Evolutionary conservation across 2,888 invertebrate genomes (phyloP).

Genomic region (Ochropleura leucogaster): DNA sequence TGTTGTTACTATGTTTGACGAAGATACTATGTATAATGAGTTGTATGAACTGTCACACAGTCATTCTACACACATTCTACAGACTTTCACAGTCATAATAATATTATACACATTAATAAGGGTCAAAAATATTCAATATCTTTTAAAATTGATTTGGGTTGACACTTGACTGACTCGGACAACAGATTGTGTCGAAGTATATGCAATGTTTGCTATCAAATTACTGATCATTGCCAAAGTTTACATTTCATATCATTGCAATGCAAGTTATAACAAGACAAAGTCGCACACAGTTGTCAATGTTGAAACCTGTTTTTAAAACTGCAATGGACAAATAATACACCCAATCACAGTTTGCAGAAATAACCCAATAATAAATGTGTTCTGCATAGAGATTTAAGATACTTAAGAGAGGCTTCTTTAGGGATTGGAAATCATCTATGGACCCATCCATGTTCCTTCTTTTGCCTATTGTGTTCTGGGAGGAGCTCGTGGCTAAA

Average conservation of each 20-base stretch:
- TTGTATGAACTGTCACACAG: neutral
- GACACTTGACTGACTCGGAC: neutral
- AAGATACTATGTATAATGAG: neutral
- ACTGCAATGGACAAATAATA: conserved; percentile 6
- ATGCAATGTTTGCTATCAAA: neutral
- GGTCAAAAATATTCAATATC: neutral
- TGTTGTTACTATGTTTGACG: neutral
- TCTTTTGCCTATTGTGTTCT: no score
- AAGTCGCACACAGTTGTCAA: conserved; percentile 4
- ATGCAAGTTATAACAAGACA: neutral
- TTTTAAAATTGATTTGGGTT: conserved; percentile 24
- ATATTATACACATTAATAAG: neutral
- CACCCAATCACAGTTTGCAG: conserved; percentile 22
- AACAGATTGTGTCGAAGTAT: neutral
- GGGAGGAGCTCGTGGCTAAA: no score
- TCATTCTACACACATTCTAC: no score
- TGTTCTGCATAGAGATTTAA: conserved; percentile 8
- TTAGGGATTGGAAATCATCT: no score
- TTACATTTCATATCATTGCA: neutral
- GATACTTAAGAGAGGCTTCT: no score
- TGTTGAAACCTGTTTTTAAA: conserved; percentile 28
- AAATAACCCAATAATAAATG: conserved; percentile 10
- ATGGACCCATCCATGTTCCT: no score
- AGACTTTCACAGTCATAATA: no score
- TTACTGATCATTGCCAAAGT: neutral